phyloP scores from a whole-genome alignment of 2,113 vertebrate genomes.

The Balaeniceps rex region DNA sequence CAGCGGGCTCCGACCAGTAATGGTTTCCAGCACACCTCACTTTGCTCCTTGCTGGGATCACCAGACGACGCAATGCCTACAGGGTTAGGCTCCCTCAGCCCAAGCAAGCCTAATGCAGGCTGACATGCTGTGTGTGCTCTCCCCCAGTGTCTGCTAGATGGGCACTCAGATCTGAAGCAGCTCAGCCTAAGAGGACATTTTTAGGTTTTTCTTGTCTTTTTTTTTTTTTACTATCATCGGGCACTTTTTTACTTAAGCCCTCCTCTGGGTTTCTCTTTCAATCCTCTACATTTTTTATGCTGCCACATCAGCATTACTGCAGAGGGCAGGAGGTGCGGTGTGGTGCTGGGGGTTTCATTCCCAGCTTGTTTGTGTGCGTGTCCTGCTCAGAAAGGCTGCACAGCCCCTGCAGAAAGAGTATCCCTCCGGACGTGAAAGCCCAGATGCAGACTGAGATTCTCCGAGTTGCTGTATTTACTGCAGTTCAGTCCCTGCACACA shows the following conservation, averaged over 20 bases:
- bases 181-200: neutral
- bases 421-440: neutral
- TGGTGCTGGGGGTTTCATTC: neutral
- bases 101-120: neutral
- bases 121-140: neutral
- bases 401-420: neutral
- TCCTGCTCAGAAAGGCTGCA: neutral
- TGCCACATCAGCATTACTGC: neutral
- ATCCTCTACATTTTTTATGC: neutral
- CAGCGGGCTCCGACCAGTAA: neutral
- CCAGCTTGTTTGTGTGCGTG: fast-evolving
- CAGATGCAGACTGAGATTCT: neutral
- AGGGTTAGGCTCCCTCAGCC: neutral
- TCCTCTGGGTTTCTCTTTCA: neutral
- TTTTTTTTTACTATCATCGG: no score
- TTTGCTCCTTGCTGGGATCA: neutral
- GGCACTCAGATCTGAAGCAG: neutral
- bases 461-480: neutral
- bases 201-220: neutral
- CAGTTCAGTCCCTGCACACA: neutral
- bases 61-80: neutral
- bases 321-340: neutral
- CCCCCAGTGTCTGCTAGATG: neutral
- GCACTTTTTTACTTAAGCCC: neutral
- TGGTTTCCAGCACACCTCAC: neutral